Percentiles rank a stretch among this genome's conserved stretches.
These are phyloP conservation scores for Nycticryphes semicollaris DNA, from an alignment of 2,113 vertebrate genomes.

Conservation along the genomic window DNA sequence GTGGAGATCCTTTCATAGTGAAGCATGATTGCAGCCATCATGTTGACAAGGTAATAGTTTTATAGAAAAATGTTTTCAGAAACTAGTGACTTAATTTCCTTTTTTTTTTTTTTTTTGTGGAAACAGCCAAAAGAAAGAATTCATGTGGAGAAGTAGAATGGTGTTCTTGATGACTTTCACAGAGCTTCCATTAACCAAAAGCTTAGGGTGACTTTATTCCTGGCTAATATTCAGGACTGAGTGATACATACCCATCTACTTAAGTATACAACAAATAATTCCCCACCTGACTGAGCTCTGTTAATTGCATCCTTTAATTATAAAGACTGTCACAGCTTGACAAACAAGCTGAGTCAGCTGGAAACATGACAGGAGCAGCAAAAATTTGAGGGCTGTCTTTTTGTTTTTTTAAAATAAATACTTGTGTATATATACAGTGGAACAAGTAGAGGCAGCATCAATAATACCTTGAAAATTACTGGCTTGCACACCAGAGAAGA, in stretches of 20 bases:
- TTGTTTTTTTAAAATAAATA: neutral
- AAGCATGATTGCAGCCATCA: conserved; percentile 81
- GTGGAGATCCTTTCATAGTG: conserved; percentile 71
- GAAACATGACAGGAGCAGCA: conserved; percentile 14
- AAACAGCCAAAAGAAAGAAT: conserved; percentile 72
- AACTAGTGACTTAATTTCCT: conserved; percentile 65
- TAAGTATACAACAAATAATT: conserved; percentile 31
- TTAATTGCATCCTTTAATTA: conserved; percentile 28
- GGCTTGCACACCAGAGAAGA: conserved; percentile 47
- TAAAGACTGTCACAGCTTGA: conserved; percentile 20
- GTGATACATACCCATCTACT: neutral
- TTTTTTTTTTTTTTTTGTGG: conserved; percentile 39
- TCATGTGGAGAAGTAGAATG: conserved; percentile 77
- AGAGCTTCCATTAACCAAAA: conserved; percentile 82
- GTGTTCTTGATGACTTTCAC: conserved; percentile 76
- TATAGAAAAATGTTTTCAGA: conserved; percentile 72
- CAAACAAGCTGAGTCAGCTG: conserved; percentile 41
- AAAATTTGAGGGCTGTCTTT: conserved; percentile 35
- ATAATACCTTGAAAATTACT: conserved; percentile 21
- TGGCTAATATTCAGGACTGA: conserved; percentile 52
- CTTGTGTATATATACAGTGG: neutral
- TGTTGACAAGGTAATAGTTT: conserved; percentile 78
- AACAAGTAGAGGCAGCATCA: conserved; percentile 38
- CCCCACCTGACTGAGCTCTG: conserved; percentile 27
- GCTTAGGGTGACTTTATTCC: conserved; percentile 59